These are phyloP conservation scores for Cinclus cinclus DNA, from an alignment of 2,113 vertebrate genomes.

Conservation along the genomic window DNA sequence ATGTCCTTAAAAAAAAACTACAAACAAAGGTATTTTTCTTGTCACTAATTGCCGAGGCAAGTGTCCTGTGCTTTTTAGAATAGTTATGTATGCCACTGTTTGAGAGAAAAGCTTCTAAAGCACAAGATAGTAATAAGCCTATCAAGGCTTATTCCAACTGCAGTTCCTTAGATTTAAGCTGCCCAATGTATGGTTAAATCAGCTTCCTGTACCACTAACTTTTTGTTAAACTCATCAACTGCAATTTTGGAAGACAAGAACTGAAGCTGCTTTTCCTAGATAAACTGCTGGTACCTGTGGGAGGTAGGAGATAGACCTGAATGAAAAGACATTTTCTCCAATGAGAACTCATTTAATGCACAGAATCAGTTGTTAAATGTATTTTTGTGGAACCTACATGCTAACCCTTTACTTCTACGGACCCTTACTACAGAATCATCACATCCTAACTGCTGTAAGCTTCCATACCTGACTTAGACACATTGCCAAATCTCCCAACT, in stretches of 20 bases:
- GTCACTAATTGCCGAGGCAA: neutral
- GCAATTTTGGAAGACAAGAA: neutral
- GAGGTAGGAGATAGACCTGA: neutral
- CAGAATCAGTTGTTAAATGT: neutral
- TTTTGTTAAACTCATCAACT: neutral
- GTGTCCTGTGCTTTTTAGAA: neutral
- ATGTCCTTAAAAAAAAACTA: neutral
- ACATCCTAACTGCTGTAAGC: neutral
- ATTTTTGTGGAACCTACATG: neutral
- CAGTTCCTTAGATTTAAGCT: neutral
- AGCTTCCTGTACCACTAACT: no score
- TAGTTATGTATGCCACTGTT: neutral
- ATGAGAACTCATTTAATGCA: neutral
- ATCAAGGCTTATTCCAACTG: neutral
- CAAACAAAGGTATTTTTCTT: neutral
- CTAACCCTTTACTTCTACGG: neutral
- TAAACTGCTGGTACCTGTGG: neutral
- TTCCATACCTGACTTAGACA: neutral
- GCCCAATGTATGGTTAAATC: neutral
- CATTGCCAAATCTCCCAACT: neutral
- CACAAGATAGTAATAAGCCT: neutral
- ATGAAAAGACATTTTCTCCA: neutral
- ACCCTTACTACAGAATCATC: neutral
- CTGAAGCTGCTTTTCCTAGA: neutral
- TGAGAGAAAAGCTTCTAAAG: neutral